These are phyloP conservation scores for Tanypteryx hageni DNA, from an alignment of 2,888 invertebrate genomes.

Conservation along the genomic window DNA sequence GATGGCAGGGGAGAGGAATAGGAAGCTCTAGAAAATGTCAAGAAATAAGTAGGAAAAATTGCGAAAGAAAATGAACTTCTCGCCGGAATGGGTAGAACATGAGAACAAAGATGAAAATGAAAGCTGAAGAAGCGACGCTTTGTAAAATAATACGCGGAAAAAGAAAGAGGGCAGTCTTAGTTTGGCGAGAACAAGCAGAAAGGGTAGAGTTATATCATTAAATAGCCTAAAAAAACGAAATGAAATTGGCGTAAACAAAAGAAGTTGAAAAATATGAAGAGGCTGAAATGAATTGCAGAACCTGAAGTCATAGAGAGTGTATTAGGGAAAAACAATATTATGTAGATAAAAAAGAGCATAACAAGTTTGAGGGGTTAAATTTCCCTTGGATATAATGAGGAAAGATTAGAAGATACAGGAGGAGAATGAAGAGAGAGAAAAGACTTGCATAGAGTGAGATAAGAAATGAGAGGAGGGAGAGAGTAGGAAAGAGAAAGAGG, in stretches of 20 bases:
- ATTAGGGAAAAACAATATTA: background rate
- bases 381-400: background rate
- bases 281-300: too few species aligned
- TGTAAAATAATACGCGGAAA: background rate
- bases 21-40: too few species aligned
- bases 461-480: background rate
- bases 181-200: too few species aligned
- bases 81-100: background rate
- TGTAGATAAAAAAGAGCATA: background rate
- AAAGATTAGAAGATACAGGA: conserved; percentile 9
- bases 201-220: too few species aligned
- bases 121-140: background rate
- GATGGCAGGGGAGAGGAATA: too few species aligned
- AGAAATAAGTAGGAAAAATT: too few species aligned
- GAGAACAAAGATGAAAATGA: background rate
- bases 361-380: background rate
- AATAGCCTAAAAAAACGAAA: background rate
- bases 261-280: background rate
- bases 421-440: background rate
- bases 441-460: background rate
- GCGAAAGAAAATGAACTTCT: too few species aligned
- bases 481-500: background rate
- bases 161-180: background rate
- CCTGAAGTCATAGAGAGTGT: background rate
- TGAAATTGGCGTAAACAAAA: background rate